Base-by-base conservation (phyloP, 2,888 invertebrate species). In the Amitus sp. region DNA sequence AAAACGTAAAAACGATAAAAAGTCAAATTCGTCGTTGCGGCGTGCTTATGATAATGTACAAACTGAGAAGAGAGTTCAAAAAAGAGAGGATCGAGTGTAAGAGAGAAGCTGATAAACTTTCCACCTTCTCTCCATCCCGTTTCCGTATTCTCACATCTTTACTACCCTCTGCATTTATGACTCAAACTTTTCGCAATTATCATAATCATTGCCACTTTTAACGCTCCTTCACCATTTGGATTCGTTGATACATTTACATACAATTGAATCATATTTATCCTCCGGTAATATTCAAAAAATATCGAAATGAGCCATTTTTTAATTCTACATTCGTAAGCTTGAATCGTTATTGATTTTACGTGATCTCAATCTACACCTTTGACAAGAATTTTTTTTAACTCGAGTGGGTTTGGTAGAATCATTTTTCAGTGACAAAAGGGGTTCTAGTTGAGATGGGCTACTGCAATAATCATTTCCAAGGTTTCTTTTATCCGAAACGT, bases 1-100 rank as follows among this genome's bases (percentile, higher is more conserved):
- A n/a, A n/a, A n/a, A n/a, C n/a, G n/a, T n/a, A n/a, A 78, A 78
- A 54, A 47, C 54, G 43, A 42, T 46, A 47, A 30, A 28, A 20
- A 79, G 78, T 72, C 78, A 78, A 73, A 72, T 70, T 59, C 73
- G 52, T 64, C 70, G 48, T 65, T 47, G 60, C 70, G 75, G 74
- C 72, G 70, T 71, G 71, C 70, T 73, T 62, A 68, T 67, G 73
- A 76, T 79, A 79, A 78, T 78, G 77, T 79, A 77, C 74, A 59
- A 58, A 62, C 59, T 53, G 43, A 56, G 52, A 47, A 43, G 55
- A 40, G 52, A 48, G 19, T 39, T 47, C 39, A 48, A 54, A 62
- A 53, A 62, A 37, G 37, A 15, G 56, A 56, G 59, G 48, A 50
- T 53, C 27, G 13, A 42, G 51, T 37, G 56, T 45, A 52, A 58